Evolutionary conservation across 2,888 invertebrate species (phyloP), one percentile per base, ranked within the genome.

Genomic region (Papilio protenor): DNA sequence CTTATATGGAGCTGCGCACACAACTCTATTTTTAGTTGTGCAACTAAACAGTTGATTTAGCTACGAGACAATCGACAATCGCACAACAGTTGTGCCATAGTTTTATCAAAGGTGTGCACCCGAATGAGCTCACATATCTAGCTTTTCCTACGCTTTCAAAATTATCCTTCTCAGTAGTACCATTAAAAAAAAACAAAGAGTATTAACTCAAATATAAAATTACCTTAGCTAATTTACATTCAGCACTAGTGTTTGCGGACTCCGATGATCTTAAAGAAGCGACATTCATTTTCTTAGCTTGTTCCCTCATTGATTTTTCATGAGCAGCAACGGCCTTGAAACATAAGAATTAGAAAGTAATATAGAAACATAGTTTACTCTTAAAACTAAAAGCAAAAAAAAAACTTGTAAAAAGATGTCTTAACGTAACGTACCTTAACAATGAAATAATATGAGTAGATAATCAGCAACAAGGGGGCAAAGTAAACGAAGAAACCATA

Each of bases 261-360:
- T 98, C 97, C 47, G 97, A 96, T 55, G 97, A 97, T 87, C 98
- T 95, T 77, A 98, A 95, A 55, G 98, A 98, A 80, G 98, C 97
- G 6, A 98, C 98, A 90, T 98, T 98, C 98, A 98, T 98, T 93
- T 98, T 98, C 92, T 98, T 98, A 74, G 98, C 98, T 92, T 98
- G 98, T 89, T 98, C 98, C 84, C 97, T 95, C 97, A 98, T 98
- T 61, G 95, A 96, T 86, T 96, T 97, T 91, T 98, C 98, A 93
- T 98, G 98, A 84, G 97, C 97, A 77, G 97, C 95, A 79, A 98
- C 98, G 81, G 98, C 98, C 95, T 97, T 87, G 33, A 85, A 79
- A 82, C n/a, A n/a, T 14, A 52, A 57, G 2, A 10, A 57, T 21
- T 23, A 21, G 21, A 55, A 55, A n/a, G 16, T 55, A 55, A 55